Base-by-base conservation (phyloP, 2,888 invertebrate species). In the Heliconius erato region DNA sequence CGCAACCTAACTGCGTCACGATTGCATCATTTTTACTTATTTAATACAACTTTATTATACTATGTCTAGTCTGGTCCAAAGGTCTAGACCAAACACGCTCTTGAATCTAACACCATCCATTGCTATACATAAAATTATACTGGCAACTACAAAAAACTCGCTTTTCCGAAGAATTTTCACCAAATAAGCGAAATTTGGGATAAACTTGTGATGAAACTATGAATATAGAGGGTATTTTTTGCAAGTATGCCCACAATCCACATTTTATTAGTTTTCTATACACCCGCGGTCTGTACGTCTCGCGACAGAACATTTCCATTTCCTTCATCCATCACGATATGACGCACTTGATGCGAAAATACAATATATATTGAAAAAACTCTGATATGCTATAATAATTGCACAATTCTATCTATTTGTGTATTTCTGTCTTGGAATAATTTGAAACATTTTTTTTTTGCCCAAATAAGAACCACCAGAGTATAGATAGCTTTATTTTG, bases 241-340 rank as follows among this genome's bases (percentile, higher is more conserved):
- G 32, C 74, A 71, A 71, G 71, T 40, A 26, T 44, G 71, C 71
- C 44, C 71, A 71, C 63, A 78, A 65, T 67, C 71, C 44, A 44
- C n/a, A 67, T 78, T 67, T 65, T 78, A 78, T 67, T 78, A 65
- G 4, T 78, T 44, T 26, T 35, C 67, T 78, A 67, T 67, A 67
- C 44, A 67, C 23, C 14, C 44, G 9, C 63, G 28, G 26, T 59
- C 35, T 49, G 35, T 79, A 28, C 69, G 59, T 63, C 69, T 35
- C 12, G 40, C 40, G 7, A 76, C 69, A 28, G n/a, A 65, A 32
- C 63, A 81, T 71, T 77, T 77, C 69, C 71, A 63, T 71, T 71
- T 71, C 77, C 77, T 81, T 77, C 81, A 81, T 81, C 77, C 81
- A 81, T 81, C 81, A 77, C 63, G 65, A n/a, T 28, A 54, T 49